Percentiles rank a stretch among this genome's conserved stretches.
These are phyloP conservation scores for Psittacus erithacus DNA, from an alignment of 2,113 vertebrate species.

Conservation along the genomic window DNA sequence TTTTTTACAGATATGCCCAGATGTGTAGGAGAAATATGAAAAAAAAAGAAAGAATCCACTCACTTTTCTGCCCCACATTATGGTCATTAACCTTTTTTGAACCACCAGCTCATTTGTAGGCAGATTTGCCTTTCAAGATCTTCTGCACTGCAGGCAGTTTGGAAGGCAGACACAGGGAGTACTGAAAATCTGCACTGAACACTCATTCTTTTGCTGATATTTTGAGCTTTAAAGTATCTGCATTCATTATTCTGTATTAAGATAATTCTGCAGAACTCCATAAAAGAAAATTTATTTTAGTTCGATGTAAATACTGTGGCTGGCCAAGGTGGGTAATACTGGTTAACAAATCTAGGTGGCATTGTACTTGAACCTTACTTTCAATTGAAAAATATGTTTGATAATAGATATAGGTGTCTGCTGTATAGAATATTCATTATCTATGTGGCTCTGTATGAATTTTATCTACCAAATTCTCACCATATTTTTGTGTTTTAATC, in stretches of 20 bases:
- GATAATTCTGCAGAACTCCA: not conserved
- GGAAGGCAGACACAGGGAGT: not conserved
- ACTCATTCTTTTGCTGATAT: not conserved
- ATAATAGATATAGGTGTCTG: not conserved
- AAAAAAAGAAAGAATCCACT: not conserved
- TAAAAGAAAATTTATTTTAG: not conserved
- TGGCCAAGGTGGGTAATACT: not conserved
- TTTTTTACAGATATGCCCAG: not conserved
- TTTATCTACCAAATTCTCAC: not conserved
- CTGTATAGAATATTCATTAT: not conserved
- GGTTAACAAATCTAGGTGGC: not conserved
- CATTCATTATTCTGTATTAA: not conserved
- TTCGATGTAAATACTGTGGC: not conserved
- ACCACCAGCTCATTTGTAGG: not conserved
- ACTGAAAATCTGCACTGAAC: not conserved
- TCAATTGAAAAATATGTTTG: not conserved
- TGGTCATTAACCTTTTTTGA: not conserved
- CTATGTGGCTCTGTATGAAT: not conserved
- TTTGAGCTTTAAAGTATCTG: not conserved
- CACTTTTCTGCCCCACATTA: not conserved
- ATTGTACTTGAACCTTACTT: not conserved
- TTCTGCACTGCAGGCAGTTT: not conserved
- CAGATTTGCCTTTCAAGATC: not conserved
- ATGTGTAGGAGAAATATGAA: not conserved
- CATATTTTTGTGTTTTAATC: not conserved